A percentile compares a stretch with the other conserved stretches of the same genome.
These are phyloP conservation scores for Hedya salicella DNA, from an alignment of 2,888 invertebrate species.

Conservation along the genomic window DNA sequence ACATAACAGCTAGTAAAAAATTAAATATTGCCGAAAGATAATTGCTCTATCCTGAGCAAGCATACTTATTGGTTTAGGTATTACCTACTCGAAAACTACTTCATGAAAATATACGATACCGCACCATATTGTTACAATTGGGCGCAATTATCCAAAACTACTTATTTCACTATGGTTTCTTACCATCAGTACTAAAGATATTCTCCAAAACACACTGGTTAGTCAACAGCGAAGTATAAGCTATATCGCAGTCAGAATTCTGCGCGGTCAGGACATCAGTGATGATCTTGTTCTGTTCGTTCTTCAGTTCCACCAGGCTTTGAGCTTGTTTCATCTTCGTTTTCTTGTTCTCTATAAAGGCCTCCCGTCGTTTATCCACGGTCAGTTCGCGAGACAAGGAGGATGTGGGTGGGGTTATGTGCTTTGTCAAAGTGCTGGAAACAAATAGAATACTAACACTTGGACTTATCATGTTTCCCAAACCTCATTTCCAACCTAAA, in stretches of 20 bases:
- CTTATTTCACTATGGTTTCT: too few species aligned
- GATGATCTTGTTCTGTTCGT: conserved; percentile 67
- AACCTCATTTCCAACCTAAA: too few species aligned
- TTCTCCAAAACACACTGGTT: conserved; percentile 73
- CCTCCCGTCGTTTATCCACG: conserved; percentile 70
- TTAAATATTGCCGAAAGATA: too few species aligned
- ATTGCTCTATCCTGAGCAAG: too few species aligned
- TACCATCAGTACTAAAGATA: conserved; percentile 73
- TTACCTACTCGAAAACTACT: too few species aligned
- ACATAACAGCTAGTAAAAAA: too few species aligned
- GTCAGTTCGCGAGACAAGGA: conserved; percentile 66
- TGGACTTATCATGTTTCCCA: too few species aligned
- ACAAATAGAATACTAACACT: neutral
- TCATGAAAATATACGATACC: too few species aligned
- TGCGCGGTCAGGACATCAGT: conserved; percentile 64
- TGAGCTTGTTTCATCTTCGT: conserved; percentile 73
- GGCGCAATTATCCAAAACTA: too few species aligned
- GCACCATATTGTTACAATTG: too few species aligned
- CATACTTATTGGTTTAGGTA: too few species aligned
- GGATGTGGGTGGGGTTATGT: conserved; percentile 87
- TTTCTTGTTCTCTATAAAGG: conserved; percentile 74
- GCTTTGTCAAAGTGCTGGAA: conserved; percentile 88
- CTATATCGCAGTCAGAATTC: conserved; percentile 77
- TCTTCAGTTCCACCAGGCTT: conserved; percentile 70
- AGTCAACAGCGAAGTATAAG: conserved; percentile 73